Percentiles rank a stretch among this genome's conserved stretches.
Conservation (phyloP, 2,113 vertebrate genomes). For the Vanacampus margaritifer region DNA sequence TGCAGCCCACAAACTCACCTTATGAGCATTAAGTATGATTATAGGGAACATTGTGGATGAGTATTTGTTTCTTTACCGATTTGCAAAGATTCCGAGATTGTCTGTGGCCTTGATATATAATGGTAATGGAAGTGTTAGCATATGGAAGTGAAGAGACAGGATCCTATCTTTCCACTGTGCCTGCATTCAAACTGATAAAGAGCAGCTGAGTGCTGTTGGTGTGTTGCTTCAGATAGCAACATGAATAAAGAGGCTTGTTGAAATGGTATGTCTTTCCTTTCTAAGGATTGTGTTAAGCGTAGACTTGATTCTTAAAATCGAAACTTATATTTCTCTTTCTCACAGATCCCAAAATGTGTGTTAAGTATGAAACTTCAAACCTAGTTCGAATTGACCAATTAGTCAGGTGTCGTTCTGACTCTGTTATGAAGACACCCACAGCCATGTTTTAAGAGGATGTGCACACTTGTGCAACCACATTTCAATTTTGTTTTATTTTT, state of each 20-base stretch:
- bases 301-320: neutral
- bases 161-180: slow-evolving; percentile 39
- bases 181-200: slow-evolving; percentile 58
- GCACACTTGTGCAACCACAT: no score
- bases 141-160: slow-evolving; percentile 29
- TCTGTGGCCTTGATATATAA: neutral
- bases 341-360: neutral
- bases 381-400: neutral
- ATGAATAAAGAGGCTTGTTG: slow-evolving; percentile 11
- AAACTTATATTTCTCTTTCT: neutral
- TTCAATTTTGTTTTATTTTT: no score
- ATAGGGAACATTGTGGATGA: slow-evolving; percentile 35
- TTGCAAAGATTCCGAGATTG: slow-evolving; percentile 9
- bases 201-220: slow-evolving; percentile 18
- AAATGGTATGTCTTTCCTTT: neutral
- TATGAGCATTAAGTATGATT: slow-evolving; percentile 43
- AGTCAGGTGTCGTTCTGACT: neutral
- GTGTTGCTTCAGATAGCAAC: slow-evolving; percentile 32
- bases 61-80: slow-evolving; percentile 17
- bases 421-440: no score
- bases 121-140: slow-evolving; percentile 11
- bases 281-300: neutral
- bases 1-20: slow-evolving; percentile 36
- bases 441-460: no score
- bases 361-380: neutral